A percentile compares a stretch with the other conserved stretches of the same genome.
These are phyloP conservation scores for Albula glossodonta DNA, from an alignment of 2,113 vertebrate species.

Conservation along the genomic window DNA sequence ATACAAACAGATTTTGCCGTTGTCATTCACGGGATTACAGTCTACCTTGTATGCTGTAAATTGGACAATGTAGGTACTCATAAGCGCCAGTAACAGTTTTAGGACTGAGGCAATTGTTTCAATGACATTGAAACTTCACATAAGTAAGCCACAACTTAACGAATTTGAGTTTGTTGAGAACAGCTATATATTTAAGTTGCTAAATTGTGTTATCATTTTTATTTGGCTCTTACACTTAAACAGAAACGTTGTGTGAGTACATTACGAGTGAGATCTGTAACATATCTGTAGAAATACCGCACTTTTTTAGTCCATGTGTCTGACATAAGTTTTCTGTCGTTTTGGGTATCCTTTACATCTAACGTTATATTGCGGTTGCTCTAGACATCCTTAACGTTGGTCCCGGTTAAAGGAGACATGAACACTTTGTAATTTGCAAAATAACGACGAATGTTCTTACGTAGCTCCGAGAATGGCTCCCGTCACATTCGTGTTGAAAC, in stretches of 20 bases:
- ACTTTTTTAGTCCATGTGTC: too few species aligned
- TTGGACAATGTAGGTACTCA: background rate
- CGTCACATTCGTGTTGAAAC: background rate
- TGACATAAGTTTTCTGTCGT: background rate
- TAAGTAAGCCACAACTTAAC: too few species aligned
- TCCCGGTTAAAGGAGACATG: background rate
- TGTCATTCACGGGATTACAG: background rate
- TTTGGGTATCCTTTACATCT: background rate
- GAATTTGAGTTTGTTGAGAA: too few species aligned
- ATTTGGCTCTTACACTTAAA: background rate
- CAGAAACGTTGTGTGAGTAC: background rate
- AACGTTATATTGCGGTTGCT: background rate
- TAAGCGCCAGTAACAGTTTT: background rate
- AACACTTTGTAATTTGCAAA: background rate
- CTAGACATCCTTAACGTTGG: background rate
- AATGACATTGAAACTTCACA: too few species aligned
- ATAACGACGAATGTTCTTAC: background rate
- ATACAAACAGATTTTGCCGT: background rate
- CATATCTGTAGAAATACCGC: too few species aligned
- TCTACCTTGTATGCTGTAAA: background rate
- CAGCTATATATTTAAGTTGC: too few species aligned
- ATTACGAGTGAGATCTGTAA: background rate
- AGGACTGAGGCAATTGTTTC: background rate
- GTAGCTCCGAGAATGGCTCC: background rate
- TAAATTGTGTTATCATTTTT: background rate